These are phyloP conservation scores for Avahi laniger DNA, from an alignment of 2,797 vertebrate genomes.

Conservation along the genomic window DNA sequence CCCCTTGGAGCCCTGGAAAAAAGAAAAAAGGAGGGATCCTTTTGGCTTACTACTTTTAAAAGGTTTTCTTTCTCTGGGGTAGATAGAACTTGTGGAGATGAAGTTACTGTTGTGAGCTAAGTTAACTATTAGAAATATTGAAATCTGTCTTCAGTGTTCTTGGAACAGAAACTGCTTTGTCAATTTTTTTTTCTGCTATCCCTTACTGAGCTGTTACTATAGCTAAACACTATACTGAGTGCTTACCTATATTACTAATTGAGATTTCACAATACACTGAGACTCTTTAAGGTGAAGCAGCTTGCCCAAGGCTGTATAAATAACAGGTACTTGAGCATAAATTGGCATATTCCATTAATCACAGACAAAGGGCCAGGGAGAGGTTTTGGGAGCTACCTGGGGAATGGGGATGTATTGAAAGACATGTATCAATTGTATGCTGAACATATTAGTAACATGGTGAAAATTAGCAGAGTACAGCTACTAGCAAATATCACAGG, in stretches of 20 bases:
- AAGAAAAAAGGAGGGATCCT: neutral
- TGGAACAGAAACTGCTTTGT: neutral
- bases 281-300: neutral
- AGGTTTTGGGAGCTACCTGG: neutral
- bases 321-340: neutral
- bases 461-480: neutral
- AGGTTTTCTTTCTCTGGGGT: neutral
- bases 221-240: neutral
- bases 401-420: neutral
- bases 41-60: neutral
- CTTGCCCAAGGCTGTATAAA: neutral
- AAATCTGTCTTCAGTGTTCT: neutral
- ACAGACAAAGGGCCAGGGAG: neutral
- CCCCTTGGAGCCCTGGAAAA: neutral
- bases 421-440: neutral
- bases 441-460: neutral
- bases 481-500: neutral
- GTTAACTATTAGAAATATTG: neutral
- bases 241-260: neutral
- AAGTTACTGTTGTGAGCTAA: neutral
- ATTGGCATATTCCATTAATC: neutral
- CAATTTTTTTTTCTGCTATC: neutral
- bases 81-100: neutral
- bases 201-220: neutral
- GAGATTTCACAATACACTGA: neutral